These are phyloP conservation scores for Caracal caracal DNA, from an alignment of 2,113 vertebrate species.

Conservation along the genomic window DNA sequence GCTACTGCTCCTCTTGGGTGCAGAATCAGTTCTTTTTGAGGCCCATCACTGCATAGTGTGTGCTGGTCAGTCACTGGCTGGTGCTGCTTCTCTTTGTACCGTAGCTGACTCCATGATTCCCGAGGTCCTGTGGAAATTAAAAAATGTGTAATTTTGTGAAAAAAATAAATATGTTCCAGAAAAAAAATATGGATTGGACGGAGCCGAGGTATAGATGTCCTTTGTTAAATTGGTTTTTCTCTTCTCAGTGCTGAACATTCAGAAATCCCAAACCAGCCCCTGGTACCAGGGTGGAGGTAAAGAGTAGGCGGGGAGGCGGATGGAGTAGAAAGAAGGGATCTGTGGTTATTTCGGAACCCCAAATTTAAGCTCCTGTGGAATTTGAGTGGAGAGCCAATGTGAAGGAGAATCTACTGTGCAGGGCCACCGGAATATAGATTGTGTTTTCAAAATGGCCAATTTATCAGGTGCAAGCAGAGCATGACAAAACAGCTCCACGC, in stretches of 20 bases:
- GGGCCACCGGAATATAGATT: background rate
- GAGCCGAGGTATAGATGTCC: background rate
- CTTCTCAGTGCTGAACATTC: rapidly evolving
- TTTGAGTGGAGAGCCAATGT: background rate
- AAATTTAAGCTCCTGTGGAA: background rate
- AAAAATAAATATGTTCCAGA: background rate
- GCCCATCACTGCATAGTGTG: rapidly evolving
- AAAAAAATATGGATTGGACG: background rate
- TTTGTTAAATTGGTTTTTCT: background rate
- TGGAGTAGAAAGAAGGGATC: no score
- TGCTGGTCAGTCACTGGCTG: background rate
- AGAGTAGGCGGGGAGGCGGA: rapidly evolving
- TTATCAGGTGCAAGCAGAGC: constrained; percentile 11
- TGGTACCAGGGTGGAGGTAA: background rate
- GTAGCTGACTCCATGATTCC: background rate
- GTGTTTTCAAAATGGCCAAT: constrained; percentile 33
- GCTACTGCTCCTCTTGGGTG: rapidly evolving
- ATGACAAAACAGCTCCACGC: background rate
- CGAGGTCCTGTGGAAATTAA: background rate
- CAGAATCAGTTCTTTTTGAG: background rate
- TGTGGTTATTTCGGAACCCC: background rate
- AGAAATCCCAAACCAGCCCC: background rate
- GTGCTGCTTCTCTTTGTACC: background rate
- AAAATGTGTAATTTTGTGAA: background rate
- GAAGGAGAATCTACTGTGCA: background rate